Conservation (phyloP, 1,140 invertebrate genomes). For the Tetramorium parvispinum region DNA sequence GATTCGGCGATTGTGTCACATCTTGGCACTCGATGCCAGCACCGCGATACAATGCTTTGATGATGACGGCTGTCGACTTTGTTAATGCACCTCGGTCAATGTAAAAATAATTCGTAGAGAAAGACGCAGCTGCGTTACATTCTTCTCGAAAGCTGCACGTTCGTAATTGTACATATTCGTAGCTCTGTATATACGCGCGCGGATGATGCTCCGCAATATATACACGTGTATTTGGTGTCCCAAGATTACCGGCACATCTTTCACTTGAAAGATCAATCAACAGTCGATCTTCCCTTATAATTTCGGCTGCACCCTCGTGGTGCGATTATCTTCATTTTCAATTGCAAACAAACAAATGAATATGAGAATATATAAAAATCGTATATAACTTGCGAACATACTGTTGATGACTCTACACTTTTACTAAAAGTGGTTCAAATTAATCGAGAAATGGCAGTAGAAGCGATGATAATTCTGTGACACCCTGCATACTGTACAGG, state of each 20-base stretch:
- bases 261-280: background rate
- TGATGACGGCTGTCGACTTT: constrained; percentile 22
- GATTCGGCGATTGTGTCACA: constrained; percentile 66
- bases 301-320: background rate
- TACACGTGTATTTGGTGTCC: constrained; percentile 6
- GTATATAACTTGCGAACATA: background rate
- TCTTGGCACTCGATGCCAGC: constrained; percentile 59
- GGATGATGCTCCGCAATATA: background rate
- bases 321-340: background rate
- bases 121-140: constrained; percentile 35
- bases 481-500: constrained; percentile 17
- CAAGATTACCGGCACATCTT: constrained; percentile 46
- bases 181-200: background rate
- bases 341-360: background rate
- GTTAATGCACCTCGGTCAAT: constrained; percentile 45
- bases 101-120: constrained; percentile 55
- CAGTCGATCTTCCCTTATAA: background rate
- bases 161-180: constrained; percentile 42
- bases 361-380: background rate
- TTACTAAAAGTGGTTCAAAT: background rate
- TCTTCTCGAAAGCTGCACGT: constrained; percentile 32
- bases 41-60: constrained; percentile 32
- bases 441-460: constrained; percentile 5
- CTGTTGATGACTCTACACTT: background rate
- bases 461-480: constrained; percentile 39